Evolutionary conservation across 2,113 vertebrate species (phyloP).

Genomic region (Argyrosomus japonicus): DNA sequence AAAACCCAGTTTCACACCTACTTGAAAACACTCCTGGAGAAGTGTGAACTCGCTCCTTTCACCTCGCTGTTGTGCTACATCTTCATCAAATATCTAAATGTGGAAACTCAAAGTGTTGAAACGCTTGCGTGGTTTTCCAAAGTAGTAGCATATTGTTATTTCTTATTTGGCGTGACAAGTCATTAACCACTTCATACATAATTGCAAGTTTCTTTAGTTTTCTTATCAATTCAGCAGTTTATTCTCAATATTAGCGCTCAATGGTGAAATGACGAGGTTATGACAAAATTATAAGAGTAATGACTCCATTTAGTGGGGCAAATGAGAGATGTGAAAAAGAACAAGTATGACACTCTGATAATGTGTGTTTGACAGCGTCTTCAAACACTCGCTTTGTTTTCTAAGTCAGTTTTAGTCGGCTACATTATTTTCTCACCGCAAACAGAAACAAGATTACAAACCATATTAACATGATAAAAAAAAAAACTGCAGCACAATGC

Average conservation of each 20-base stretch:
- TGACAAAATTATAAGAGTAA: neutral
- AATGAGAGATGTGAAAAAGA: constrained; percentile 20
- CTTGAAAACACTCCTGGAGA: constrained; percentile 19
- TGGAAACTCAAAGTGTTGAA: neutral
- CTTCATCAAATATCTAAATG: constrained; percentile 46
- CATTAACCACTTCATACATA: neutral
- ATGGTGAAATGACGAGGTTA: neutral
- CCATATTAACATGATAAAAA: constrained; percentile 24
- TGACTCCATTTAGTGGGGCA: neutral
- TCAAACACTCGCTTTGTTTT: constrained; percentile 11
- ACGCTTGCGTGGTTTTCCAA: neutral
- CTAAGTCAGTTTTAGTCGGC: constrained; percentile 19
- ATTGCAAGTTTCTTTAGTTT: neutral
- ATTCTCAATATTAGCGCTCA: neutral
- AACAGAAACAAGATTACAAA: constrained; percentile 33
- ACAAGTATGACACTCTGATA: neutral
- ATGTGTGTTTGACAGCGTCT: neutral
- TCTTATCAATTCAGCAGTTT: neutral
- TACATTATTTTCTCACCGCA: constrained; percentile 42
- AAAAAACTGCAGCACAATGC: constrained; percentile 58
- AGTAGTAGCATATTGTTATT: neutral
- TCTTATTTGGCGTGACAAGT: neutral
- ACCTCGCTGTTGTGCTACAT: constrained; percentile 1
- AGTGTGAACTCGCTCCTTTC: constrained; percentile 39
- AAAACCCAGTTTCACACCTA: constrained; percentile 49